Conservation (phyloP, 2,888 invertebrate species). For the Trichopria drosophilae region DNA sequence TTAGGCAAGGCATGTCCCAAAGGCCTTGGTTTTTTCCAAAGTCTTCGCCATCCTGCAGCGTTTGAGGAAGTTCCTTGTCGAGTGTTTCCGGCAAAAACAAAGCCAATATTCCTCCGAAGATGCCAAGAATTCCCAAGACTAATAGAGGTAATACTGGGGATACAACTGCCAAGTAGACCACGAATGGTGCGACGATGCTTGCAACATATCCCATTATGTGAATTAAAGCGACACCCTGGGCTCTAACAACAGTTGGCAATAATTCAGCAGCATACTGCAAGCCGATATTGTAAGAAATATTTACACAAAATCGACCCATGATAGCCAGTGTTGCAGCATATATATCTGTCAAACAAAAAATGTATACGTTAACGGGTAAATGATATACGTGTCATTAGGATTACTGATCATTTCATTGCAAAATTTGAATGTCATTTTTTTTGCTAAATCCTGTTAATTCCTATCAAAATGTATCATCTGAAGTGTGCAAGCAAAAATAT, state of each 20-base stretch:
- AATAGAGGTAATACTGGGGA: slow-evolving; percentile 74
- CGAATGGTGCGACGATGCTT: slow-evolving; percentile 80
- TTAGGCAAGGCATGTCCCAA: slow-evolving; percentile 79
- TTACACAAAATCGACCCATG: slow-evolving; percentile 81
- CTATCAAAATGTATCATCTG: neutral
- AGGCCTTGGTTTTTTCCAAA: slow-evolving; percentile 80
- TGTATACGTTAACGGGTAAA: too few relatives aligned
- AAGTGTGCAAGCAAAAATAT: neutral
- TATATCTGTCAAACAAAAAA: slow-evolving; percentile 61
- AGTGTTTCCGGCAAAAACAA: slow-evolving; percentile 84
- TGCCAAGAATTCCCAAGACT: slow-evolving; percentile 76
- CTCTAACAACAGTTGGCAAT: slow-evolving; percentile 82
- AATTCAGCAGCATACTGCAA: slow-evolving; percentile 87
- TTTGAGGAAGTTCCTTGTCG: slow-evolving; percentile 83
- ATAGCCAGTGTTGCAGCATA: slow-evolving; percentile 79
- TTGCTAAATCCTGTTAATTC: slow-evolving; percentile 1
- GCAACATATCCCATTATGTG: slow-evolving; percentile 88
- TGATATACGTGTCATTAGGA: neutral
- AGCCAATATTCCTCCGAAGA: slow-evolving; percentile 74
- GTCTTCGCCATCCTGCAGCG: slow-evolving; percentile 81
- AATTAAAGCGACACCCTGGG: slow-evolving; percentile 83
- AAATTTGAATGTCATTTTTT: neutral
- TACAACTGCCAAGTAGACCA: slow-evolving; percentile 78
- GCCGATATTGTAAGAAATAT: slow-evolving; percentile 88
- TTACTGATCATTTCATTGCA: too few relatives aligned